Conservation (phyloP, 2,888 invertebrate species). For the Atrina japonica region DNA sequence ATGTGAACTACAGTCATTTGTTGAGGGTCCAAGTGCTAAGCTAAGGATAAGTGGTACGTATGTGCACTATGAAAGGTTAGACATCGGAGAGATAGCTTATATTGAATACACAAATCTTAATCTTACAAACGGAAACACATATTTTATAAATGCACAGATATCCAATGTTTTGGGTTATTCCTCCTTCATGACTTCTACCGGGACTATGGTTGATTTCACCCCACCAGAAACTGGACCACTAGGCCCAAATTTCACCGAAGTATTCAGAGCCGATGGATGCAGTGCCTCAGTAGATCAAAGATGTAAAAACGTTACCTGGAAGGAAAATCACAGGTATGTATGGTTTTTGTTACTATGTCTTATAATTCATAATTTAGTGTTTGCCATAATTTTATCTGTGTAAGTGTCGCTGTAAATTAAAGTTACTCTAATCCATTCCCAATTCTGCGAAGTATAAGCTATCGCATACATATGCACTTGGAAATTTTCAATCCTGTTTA, state of each 20-base stretch:
- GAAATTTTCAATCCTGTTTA: no score
- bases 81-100: conserved; percentile 37
- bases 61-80: conserved; percentile 45
- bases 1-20: conserved; percentile 45
- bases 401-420: no score
- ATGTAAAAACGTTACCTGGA: conserved; percentile 54
- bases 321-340: conserved; percentile 60
- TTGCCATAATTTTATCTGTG: not conserved
- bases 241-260: conserved; percentile 41
- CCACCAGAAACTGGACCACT: conserved; percentile 64
- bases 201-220: conserved; percentile 64
- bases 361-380: not conserved
- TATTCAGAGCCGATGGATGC: conserved; percentile 51
- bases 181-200: conserved; percentile 49
- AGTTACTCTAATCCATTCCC: no score
- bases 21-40: conserved; percentile 38
- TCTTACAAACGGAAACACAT: conserved; percentile 55
- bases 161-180: conserved; percentile 59
- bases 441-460: no score
- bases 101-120: conserved; percentile 33
- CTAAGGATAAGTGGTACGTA: conserved; percentile 38
- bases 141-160: conserved; percentile 60
- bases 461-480: no score
- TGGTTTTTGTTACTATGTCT: not conserved
- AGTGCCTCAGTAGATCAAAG: conserved; percentile 56